These are phyloP conservation scores for Glyptemys insculpta DNA, from an alignment of 2,797 vertebrate genomes.

Conservation along the genomic window DNA sequence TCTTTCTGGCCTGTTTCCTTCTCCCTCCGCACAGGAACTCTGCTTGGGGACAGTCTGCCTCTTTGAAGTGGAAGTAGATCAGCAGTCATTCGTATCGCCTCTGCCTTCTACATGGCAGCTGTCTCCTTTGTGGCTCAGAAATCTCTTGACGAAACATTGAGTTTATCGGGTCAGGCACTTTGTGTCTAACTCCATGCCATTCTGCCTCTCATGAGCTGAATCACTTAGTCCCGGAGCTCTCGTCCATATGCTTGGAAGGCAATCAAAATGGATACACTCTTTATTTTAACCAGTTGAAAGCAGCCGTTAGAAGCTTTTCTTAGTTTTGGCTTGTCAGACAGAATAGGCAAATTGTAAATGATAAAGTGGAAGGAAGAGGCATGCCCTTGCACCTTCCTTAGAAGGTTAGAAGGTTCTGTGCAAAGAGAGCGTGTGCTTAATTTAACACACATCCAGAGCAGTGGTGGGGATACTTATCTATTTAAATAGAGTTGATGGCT, in stretches of 20 bases:
- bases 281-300: constrained; percentile 13
- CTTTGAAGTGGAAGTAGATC: background rate
- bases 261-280: background rate
- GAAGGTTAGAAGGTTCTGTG: background rate
- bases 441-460: background rate
- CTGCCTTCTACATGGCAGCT: background rate
- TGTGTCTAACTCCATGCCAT: accelerated
- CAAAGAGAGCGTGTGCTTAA: background rate
- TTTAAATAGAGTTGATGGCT: constrained; percentile 47
- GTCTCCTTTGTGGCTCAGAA: background rate
- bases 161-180: background rate
- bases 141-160: accelerated
- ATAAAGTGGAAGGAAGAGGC: accelerated
- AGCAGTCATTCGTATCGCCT: accelerated
- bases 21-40: background rate
- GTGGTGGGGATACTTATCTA: constrained; percentile 6
- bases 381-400: constrained; percentile 23
- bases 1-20: background rate
- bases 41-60: background rate
- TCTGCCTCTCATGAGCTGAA: background rate
- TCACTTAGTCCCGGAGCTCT: background rate
- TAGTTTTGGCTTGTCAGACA: background rate
- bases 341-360: background rate
- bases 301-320: constrained; percentile 31
- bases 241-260: background rate